phyloP scores from a whole-genome alignment of 2,888 invertebrate genomes.

The Phalangium opilio region DNA sequence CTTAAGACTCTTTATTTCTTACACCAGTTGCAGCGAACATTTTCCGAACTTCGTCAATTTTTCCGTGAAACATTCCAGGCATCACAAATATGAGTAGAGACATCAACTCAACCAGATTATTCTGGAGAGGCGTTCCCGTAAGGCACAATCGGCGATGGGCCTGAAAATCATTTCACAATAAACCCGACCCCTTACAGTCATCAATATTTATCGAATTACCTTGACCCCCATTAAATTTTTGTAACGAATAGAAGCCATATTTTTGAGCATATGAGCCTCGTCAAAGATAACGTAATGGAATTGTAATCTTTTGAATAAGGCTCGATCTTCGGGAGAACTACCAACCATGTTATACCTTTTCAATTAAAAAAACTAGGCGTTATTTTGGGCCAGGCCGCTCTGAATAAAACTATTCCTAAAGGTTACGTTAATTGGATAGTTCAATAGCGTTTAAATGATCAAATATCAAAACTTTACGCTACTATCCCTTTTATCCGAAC shows the following conservation, averaged over 20 bases:
- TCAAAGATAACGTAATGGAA: constrained; percentile 90
- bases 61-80: constrained; percentile 82
- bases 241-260: constrained; percentile 84
- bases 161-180: constrained; percentile 40
- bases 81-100: constrained; percentile 88
- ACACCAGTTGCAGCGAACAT: constrained; percentile 44
- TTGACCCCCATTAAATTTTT: constrained; percentile 72
- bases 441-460: too few species aligned
- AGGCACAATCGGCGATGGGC: constrained; percentile 70
- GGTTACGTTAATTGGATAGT: too few species aligned
- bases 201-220: constrained; percentile 32
- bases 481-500: too few species aligned
- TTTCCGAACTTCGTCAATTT: constrained; percentile 69
- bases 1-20: constrained; percentile 1
- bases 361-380: too few species aligned
- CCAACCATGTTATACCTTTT: constrained; percentile 64
- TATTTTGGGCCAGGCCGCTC: too few species aligned
- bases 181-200: too few species aligned
- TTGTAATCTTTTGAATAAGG: constrained; percentile 65
- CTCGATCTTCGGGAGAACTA: constrained; percentile 72
- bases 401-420: too few species aligned
- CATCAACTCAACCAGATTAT: constrained; percentile 88
- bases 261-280: constrained; percentile 96
- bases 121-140: constrained; percentile 92
- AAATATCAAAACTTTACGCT: too few species aligned